A percentile compares a stretch with the other conserved stretches of the same genome.
Conservation (phyloP, 2,797 vertebrate species). For the Pristis pectinata region DNA sequence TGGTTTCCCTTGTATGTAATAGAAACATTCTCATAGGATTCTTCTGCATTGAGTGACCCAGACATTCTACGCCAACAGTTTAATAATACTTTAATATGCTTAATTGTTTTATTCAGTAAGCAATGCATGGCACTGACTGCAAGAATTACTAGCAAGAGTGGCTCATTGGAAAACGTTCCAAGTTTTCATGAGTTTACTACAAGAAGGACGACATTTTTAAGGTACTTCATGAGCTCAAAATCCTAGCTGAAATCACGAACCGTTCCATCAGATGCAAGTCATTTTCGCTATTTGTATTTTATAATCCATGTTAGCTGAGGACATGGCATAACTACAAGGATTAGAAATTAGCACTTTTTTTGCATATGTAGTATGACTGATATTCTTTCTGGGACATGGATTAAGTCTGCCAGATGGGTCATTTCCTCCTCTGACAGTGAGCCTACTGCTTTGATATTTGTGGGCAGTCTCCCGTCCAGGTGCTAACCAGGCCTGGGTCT, state of each 20-base stretch:
- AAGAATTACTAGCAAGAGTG: background rate
- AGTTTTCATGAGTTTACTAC: constrained; percentile 6
- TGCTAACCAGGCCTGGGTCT: too few relatives aligned
- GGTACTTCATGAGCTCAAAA: background rate
- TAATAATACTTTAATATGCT: background rate
- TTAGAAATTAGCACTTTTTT: background rate
- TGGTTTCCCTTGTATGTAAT: background rate
- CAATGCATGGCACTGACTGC: background rate
- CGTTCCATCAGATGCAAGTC: background rate
- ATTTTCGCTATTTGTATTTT: background rate
- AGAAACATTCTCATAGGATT: background rate
- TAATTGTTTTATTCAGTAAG: background rate
- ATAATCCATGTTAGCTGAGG: background rate
- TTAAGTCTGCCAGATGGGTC: too few relatives aligned
- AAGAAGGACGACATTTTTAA: background rate
- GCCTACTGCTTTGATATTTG: too few relatives aligned
- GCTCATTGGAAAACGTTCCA: background rate
- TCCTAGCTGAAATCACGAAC: background rate
- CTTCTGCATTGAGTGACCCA: background rate
- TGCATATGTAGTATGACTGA: too few relatives aligned
- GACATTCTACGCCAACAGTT: background rate
- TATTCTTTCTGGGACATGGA: too few relatives aligned
- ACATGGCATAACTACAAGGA: background rate
- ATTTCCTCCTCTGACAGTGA: too few relatives aligned
- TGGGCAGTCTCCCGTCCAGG: too few relatives aligned